These are phyloP conservation scores for Phyllotreta striolata DNA, from an alignment of 2,888 invertebrate species.

Conservation along the genomic window DNA sequence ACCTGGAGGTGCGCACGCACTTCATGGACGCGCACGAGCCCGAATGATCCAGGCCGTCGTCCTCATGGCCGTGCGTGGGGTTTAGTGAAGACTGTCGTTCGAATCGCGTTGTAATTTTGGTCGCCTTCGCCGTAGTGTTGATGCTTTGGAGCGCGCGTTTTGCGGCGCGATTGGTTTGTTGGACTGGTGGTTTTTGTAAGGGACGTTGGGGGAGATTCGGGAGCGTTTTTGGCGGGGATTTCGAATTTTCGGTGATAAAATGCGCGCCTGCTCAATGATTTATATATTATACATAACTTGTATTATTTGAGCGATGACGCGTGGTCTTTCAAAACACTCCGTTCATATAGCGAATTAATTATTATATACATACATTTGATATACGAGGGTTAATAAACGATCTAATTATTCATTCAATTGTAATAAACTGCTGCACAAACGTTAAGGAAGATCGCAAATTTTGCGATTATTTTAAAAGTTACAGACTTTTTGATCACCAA, in stretches of 20 bases:
- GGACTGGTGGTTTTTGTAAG: slow-evolving; percentile 46
- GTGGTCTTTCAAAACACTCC: slow-evolving; percentile 55
- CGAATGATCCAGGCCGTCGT: slow-evolving; percentile 69
- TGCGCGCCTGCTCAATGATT: slow-evolving; percentile 53
- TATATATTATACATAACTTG: no score
- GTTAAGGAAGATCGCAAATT: no score
- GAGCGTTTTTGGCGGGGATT: no score
- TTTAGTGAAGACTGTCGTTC: slow-evolving; percentile 42
- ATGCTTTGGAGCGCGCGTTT: slow-evolving; percentile 45
- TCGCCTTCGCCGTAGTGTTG: slow-evolving; percentile 48
- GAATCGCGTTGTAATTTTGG: slow-evolving; percentile 41
- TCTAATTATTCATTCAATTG: no score
- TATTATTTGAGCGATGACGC: slow-evolving; percentile 43
- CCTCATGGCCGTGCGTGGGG: slow-evolving; percentile 60
- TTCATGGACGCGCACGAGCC: slow-evolving; percentile 71
- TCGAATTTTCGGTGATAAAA: slow-evolving; percentile 51
- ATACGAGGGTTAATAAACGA: no score
- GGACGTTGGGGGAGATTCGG: slow-evolving; percentile 40
- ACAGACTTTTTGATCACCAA: no score
- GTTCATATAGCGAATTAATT: slow-evolving; percentile 49
- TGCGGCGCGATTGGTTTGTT: slow-evolving; percentile 48
- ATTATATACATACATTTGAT: no score
- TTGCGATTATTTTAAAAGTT: no score
- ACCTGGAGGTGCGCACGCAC: slow-evolving; percentile 82
- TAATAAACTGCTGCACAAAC: no score